These are phyloP conservation scores for Leucoraja ocellata DNA, from an alignment of 2,797 vertebrate genomes.

Conservation along the genomic window DNA sequence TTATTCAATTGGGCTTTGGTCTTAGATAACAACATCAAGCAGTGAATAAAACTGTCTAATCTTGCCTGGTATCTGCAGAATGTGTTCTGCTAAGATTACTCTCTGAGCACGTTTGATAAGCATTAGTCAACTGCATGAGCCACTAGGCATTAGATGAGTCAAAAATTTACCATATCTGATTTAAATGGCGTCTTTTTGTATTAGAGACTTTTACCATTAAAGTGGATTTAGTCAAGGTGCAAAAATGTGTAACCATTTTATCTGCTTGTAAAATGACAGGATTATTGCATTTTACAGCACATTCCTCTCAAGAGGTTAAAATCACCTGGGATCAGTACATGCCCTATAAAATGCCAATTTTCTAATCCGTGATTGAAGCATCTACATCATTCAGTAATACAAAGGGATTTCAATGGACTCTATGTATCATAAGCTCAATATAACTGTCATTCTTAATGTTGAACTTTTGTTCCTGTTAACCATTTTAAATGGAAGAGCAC, in stretches of 20 bases:
- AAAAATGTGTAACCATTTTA: background rate
- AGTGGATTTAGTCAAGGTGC: background rate
- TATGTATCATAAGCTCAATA: background rate
- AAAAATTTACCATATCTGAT: background rate
- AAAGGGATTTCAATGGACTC: background rate
- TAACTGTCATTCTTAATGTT: background rate
- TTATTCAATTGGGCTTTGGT: constrained; percentile 48
- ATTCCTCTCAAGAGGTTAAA: background rate
- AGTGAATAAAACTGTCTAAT: background rate
- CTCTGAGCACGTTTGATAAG: background rate
- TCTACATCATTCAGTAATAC: background rate
- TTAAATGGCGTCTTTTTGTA: no score
- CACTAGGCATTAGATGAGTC: background rate
- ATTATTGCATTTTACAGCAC: background rate
- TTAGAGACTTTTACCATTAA: background rate
- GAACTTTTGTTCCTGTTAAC: background rate
- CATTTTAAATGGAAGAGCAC: background rate
- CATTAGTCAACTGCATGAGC: no score
- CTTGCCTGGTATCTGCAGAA: background rate
- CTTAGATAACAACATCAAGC: constrained; percentile 46
- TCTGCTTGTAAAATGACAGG: background rate
- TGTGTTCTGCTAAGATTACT: background rate
- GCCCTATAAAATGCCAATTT: background rate
- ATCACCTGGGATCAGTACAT: background rate
- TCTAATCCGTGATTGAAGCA: constrained; percentile 8